A percentile compares a stretch with the other conserved stretches of the same genome.
Evolutionary conservation across 1,140 invertebrate species (phyloP).

Genomic region (Drosophila ohnishii): DNA sequence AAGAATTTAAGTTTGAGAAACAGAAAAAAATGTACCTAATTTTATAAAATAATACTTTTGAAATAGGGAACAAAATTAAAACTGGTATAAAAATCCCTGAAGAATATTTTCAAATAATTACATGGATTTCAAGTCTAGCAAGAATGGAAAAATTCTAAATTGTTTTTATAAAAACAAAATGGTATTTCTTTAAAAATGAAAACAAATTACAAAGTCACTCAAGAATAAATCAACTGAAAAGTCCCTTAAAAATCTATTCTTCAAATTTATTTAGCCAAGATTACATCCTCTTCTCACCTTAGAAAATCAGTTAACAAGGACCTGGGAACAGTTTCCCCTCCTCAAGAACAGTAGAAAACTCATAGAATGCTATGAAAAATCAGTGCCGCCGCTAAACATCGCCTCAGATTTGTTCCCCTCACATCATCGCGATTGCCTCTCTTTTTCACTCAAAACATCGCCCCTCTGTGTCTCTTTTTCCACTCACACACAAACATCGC

Average conservation of each 20-base stretch:
- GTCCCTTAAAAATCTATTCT: not conserved
- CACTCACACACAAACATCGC: conserved; percentile 57
- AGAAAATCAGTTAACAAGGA: not conserved
- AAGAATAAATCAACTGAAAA: not conserved
- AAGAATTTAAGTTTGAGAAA: no score
- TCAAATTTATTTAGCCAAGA: not conserved
- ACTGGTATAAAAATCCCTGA: not conserved
- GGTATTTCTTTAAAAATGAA: not conserved
- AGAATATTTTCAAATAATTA: not conserved
- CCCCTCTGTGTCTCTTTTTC: not conserved
- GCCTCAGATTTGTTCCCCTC: conserved; percentile 16
- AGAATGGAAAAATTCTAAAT: not conserved
- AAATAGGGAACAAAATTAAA: no score
- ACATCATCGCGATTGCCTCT: conserved; percentile 19
- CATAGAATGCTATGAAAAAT: conserved; percentile 21
- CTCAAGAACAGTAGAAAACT: not conserved
- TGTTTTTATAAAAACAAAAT: not conserved
- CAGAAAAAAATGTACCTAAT: no score
- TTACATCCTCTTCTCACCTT: not conserved
- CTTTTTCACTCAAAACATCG: conserved; percentile 32
- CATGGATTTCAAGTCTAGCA: not conserved
- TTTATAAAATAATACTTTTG: no score
- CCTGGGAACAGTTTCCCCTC: conserved; percentile 1
- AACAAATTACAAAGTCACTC: not conserved
- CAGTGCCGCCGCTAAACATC: conserved; percentile 16